Evolutionary conservation across 2,797 vertebrate genomes (phyloP), one percentile per base, ranked within the genome.

Genomic region (Falco columbarius): DNA sequence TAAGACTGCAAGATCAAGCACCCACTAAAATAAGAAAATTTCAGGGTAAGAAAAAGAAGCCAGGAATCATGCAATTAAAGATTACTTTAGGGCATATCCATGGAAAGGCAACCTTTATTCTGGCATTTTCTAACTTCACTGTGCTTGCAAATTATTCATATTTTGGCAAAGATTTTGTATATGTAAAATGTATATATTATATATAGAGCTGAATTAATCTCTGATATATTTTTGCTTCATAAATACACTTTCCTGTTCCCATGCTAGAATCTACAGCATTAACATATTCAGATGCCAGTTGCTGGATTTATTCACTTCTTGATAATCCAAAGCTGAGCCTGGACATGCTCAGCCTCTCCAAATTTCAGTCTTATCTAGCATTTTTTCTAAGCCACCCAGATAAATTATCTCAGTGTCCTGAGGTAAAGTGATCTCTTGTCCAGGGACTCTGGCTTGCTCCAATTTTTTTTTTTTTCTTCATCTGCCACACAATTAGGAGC

Each of bases 101-200:
- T 42, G 81, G 86, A 90, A 95, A 95, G 38, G 34, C 84, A 95
- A 93, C 94, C 89, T 97, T 97, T 96, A 93, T 93, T 95, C 84
- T 95, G 94, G 96, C 92, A 94, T 97, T 97, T 97, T 92, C 89
- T 74, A 87, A 66, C 93, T 90, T 84, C 32, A 24, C 15, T 32
- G 44, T 82, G 86, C 93, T 74, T 72, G 77, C 79, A 91, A 95
- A 87, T 95, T 95, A 94, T 89, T 92, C 86, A 44, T 61, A 76
- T 92, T 94, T 86, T 94, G 89, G 94, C 92, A 95, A 94, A 81
- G 88, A 92, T 59, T 89, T 86, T 71, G 9, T 92, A 54, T 93
- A 89, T 87, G 77, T 92, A 84, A 94, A 94, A 93, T 85, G 86
- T 74, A 87, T 76, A 79, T 65, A 89, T 90, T 95, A 96, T 94